These are phyloP conservation scores for Oryzias curvinotus DNA, from an alignment of 2,113 vertebrate species.

Conservation along the genomic window DNA sequence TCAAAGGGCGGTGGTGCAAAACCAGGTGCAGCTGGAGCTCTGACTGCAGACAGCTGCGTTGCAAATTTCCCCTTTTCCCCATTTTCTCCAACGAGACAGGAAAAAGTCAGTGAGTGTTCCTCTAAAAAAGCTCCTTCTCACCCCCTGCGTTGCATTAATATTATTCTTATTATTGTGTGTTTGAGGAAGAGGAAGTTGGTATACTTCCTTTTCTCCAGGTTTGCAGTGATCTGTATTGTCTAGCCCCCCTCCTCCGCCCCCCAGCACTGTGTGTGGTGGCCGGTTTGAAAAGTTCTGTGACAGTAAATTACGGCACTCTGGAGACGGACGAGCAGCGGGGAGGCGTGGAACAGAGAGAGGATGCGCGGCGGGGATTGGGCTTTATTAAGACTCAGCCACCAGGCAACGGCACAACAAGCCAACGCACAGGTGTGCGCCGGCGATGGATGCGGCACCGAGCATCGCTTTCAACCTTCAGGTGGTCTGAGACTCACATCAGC, in stretches of 20 bases:
- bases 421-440: slow-evolving; percentile 50
- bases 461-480: slow-evolving; percentile 53
- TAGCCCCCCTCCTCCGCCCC: slow-evolving; percentile 21
- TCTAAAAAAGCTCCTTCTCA: slow-evolving; percentile 46
- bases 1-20: slow-evolving; percentile 71
- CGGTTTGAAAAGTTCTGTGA: slow-evolving; percentile 74
- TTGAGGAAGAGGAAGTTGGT: slow-evolving; percentile 38
- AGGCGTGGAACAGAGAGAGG: slow-evolving; percentile 70
- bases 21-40: slow-evolving; percentile 73
- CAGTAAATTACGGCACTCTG: slow-evolving; percentile 76
- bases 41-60: slow-evolving; percentile 68
- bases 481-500: slow-evolving; percentile 58
- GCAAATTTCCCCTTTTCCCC: slow-evolving; percentile 39
- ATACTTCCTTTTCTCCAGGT: slow-evolving; percentile 30
- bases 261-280: slow-evolving; percentile 60
- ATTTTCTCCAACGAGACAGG: slow-evolving; percentile 25
- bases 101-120: slow-evolving; percentile 44
- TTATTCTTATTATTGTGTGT: slow-evolving; percentile 50
- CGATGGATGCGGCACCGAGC: slow-evolving; percentile 52
- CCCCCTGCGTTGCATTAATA: slow-evolving; percentile 60
- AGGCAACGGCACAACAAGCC: slow-evolving; percentile 64
- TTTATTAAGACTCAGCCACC: slow-evolving; percentile 72
- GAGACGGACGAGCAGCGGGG: slow-evolving; percentile 73
- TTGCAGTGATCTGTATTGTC: slow-evolving; percentile 58
- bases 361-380: slow-evolving; percentile 70